These are phyloP conservation scores for Centropus unirufus DNA, from an alignment of 2,113 vertebrate genomes.

Conservation along the genomic window DNA sequence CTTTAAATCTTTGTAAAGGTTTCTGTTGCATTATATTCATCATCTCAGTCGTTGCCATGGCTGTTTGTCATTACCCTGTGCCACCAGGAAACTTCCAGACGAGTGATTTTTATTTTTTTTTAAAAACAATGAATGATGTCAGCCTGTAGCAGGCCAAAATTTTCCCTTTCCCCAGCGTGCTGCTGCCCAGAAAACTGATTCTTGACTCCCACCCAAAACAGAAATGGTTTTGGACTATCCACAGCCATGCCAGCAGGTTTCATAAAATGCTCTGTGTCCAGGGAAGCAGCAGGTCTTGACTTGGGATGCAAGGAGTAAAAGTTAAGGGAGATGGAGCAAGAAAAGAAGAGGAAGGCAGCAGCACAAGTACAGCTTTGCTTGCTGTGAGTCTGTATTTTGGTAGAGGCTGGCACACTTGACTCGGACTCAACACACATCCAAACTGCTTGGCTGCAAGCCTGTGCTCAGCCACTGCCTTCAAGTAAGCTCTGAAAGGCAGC, in stretches of 20 bases:
- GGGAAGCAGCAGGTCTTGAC: neutral
- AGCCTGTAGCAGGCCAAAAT: neutral
- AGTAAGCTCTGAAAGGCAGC: neutral
- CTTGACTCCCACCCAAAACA: neutral
- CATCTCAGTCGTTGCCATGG: neutral
- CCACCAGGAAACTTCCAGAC: neutral
- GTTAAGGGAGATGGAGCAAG: neutral
- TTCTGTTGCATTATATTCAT: neutral
- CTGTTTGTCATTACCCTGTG: neutral
- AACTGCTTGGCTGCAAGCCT: neutral
- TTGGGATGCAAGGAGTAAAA: neutral
- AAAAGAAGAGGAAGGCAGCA: neutral
- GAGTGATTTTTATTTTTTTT: neutral
- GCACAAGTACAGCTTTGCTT: neutral
- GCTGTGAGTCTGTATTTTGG: neutral
- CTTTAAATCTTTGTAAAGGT: neutral
- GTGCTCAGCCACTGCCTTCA: neutral
- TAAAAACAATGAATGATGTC: neutral
- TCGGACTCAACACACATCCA: neutral
- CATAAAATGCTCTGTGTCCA: neutral
- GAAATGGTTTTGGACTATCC: neutral
- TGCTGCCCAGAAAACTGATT: neutral
- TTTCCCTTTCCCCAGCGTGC: neutral
- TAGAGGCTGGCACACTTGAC: neutral
- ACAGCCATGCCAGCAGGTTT: neutral